A percentile compares a stretch with the other conserved stretches of the same genome.
phyloP scores from a whole-genome alignment of 1,140 invertebrate species.

The Delia radicum region DNA sequence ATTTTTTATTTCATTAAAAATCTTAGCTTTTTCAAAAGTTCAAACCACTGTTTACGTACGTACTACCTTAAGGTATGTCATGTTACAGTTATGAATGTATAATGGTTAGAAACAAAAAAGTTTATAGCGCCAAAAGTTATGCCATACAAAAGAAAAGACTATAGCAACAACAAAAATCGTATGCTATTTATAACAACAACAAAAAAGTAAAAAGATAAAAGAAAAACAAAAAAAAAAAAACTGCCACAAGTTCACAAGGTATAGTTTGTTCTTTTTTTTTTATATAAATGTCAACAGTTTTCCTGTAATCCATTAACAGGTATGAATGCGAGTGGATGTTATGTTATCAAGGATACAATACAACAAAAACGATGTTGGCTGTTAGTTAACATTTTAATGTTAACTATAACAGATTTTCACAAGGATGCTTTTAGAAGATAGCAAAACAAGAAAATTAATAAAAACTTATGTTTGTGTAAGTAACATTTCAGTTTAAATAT shows the following conservation, averaged over 20 bases:
- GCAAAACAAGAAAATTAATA: neutral
- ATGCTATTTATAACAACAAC: neutral
- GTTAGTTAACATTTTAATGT: neutral
- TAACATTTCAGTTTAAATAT: neutral
- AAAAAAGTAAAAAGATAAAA: too few species aligned
- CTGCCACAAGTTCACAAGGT: neutral
- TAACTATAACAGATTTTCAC: neutral
- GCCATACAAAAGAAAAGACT: neutral
- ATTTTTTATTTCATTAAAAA: too few species aligned
- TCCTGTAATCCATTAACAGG: neutral
- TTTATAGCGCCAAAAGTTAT: neutral
- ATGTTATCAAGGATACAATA: neutral
- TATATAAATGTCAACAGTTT: neutral
- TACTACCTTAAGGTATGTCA: too few species aligned
- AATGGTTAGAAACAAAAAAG: neutral
- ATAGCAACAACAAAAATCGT: neutral
- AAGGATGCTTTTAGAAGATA: neutral
- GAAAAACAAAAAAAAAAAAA: neutral
- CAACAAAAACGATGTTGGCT: neutral
- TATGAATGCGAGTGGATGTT: neutral
- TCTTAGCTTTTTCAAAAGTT: too few species aligned
- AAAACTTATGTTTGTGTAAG: constrained; percentile 1
- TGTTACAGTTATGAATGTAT: neutral
- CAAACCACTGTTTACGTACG: too few species aligned
- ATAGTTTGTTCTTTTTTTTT: too few species aligned